Evolutionary conservation across 2,888 invertebrate species (phyloP), one percentile per base, ranked within the genome.

Genomic region (Mesorhabditis spiculigera): DNA sequence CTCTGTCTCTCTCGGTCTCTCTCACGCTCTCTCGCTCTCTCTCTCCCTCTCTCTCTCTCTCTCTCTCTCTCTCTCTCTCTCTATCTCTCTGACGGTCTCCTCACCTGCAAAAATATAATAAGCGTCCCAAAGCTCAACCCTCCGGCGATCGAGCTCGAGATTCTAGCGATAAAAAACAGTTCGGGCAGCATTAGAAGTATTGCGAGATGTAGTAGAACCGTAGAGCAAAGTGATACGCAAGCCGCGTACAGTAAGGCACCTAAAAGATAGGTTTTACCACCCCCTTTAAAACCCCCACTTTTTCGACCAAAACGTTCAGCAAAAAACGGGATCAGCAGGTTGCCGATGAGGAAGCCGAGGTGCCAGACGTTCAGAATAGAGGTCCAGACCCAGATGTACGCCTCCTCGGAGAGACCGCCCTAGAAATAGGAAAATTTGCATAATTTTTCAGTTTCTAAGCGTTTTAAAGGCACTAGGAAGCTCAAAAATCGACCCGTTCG

Each of bases 341-440:
- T 50, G 8, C 58, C 58, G 58, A 50, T 13, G 58, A 50, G 58
- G n/a, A 50, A 50, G 8, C 58, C 58, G 58, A 50, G 58, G n/a
- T 50, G 58, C 58, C 58, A 50, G n/a, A 50, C 58, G 58, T 50
- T 50, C n/a, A 50, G 58, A 50, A 50, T 50, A 1, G 58, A 10
- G 8, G 58, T 13, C 58, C 58, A 50, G 58, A 50, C n/a, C 58
- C 58, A 50, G 8, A n/a, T 50, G 58, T 50, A 50, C 8, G 10
- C n/a, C n/a, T 50, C 58, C n/a, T 50, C 58, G 58, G 58, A 50
- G n/a, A 50, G 58, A 13, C 58, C 58, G 58, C 58, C 58, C 58
- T 28, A 28, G 28, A 28, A 28, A 28, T 28, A 28, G 28, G 28
- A 28, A 28, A 28, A 28, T 28, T 28, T 28, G 28, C 28, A 28